A percentile compares a stretch with the other conserved stretches of the same genome.
phyloP scores from a whole-genome alignment of 2,797 vertebrate genomes.

The Acipenser transmontanus region DNA sequence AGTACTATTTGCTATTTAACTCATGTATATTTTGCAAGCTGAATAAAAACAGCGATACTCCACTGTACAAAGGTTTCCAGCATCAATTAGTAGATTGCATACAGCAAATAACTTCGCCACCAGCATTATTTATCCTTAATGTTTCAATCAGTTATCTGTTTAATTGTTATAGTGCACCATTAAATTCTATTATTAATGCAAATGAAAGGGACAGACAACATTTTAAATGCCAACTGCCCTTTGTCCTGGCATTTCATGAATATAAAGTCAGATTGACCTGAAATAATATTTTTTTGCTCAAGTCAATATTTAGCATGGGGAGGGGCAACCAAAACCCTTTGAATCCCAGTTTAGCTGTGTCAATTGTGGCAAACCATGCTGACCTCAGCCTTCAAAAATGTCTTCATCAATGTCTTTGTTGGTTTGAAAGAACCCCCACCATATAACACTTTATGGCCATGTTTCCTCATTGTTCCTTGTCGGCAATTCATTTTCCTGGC shows the following conservation, averaged over 20 bases:
- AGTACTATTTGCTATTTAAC: too few relatives aligned
- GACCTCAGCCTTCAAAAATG: too few relatives aligned
- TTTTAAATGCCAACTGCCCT: background rate
- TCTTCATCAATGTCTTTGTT: too few relatives aligned
- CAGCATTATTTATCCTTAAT: constrained; percentile 7
- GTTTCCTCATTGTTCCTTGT: too few relatives aligned
- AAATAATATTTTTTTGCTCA: background rate
- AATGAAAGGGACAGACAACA: too few relatives aligned
- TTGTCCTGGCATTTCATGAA: background rate
- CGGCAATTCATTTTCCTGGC: too few relatives aligned
- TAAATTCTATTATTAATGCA: background rate
- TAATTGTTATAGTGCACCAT: background rate
- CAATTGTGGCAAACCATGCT: too few relatives aligned
- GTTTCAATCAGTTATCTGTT: background rate
- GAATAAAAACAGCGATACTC: background rate
- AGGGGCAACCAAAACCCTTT: too few relatives aligned
- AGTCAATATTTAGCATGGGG: too few relatives aligned
- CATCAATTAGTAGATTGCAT: background rate
- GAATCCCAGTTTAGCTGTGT: too few relatives aligned
- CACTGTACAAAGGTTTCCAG: constrained; percentile 4
- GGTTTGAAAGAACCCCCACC: too few relatives aligned
- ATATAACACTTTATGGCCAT: too few relatives aligned
- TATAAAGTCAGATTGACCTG: background rate
- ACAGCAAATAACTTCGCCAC: background rate
- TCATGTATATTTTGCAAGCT: background rate